Base-by-base conservation (phyloP, 2,797 vertebrate genomes). In the Vespertilio murinus region DNA sequence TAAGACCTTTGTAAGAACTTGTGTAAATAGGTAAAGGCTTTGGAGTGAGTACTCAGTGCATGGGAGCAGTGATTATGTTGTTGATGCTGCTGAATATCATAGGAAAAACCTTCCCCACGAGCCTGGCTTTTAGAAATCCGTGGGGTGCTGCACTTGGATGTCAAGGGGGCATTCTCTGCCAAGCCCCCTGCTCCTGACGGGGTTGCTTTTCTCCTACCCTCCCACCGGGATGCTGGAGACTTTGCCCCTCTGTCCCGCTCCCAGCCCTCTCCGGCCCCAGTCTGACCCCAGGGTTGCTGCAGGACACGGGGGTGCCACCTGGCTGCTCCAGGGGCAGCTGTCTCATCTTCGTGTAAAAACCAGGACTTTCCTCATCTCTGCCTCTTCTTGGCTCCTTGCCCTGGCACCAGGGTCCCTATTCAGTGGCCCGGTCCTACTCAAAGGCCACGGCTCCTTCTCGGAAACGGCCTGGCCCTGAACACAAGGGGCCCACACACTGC, bases 361-460 rank as follows among this genome's bases (percentile, higher is more conserved):
- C 81, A 93, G 91, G 64, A 93, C 88, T 93, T 93, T 93, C 86
- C 84, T 94, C 89, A 71, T 87, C 91, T 74, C 80, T 18, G 52
- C 67, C 91, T 90, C 65, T 45, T 78, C 89, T 89, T 96, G 97
- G 96, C 95, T 54, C 35, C 59, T 25, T 69, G 65, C 0, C 56
- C 94, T 97, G 97, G 96, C 97, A 95, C 33, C n/a, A 5, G 23
- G 40, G 33, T 25, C n/a, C 54, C 90, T 95, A 95, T 96, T 96
- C 95, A 97, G 79, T 11, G 94, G 81, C 88, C 45, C 54, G 18
- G 75, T 78, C 33, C 69, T 67, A 45, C 71, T 86, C 80, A 95
- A 95, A 97, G 81, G 90, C 93, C 93, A 90, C 2, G 0, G 35
- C 67, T 94, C 74, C 40, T 95, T 96, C 96, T 96, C 84, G 84